Percentiles rank a stretch among this genome's conserved stretches.
Evolutionary conservation across 1,140 invertebrate genomes (phyloP).

Genomic region (Trichonephila clavata): DNA sequence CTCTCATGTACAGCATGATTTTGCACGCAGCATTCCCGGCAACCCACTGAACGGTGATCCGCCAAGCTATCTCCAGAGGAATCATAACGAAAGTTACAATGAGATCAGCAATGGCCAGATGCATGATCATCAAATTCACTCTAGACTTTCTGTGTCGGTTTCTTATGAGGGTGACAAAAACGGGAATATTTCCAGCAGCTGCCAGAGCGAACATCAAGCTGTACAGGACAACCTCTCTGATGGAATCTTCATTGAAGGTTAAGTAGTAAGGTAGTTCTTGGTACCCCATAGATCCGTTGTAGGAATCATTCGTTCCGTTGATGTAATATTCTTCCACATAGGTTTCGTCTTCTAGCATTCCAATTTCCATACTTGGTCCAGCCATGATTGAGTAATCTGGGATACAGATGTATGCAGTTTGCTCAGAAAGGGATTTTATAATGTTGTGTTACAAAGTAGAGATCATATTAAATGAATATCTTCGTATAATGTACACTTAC

Average conservation of each 20-base stretch:
- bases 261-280: conserved; percentile 76
- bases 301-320: not conserved
- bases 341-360: not conserved
- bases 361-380: not conserved
- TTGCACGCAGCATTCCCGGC: conserved; percentile 89
- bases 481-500: too few species aligned
- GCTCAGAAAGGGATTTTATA: too few species aligned
- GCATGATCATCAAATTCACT: too few species aligned
- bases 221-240: conserved; percentile 84
- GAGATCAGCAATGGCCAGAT: too few species aligned
- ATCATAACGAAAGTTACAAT: conserved; percentile 78
- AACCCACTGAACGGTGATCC: conserved; percentile 88
- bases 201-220: conserved; percentile 86
- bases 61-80: conserved; percentile 89
- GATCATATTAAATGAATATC: too few species aligned
- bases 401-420: too few species aligned
- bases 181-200: conserved; percentile 87
- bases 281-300: not conserved
- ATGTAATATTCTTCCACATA: not conserved
- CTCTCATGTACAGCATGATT: conserved; percentile 87
- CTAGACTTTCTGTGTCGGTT: conserved; percentile 85
- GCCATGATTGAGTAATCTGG: not conserved
- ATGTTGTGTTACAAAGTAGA: too few species aligned
- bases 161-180: conserved; percentile 87
- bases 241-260: conserved; percentile 80